Evolutionary conservation across 2,113 vertebrate species (phyloP).

Genomic region (Ursus arctos): DNA sequence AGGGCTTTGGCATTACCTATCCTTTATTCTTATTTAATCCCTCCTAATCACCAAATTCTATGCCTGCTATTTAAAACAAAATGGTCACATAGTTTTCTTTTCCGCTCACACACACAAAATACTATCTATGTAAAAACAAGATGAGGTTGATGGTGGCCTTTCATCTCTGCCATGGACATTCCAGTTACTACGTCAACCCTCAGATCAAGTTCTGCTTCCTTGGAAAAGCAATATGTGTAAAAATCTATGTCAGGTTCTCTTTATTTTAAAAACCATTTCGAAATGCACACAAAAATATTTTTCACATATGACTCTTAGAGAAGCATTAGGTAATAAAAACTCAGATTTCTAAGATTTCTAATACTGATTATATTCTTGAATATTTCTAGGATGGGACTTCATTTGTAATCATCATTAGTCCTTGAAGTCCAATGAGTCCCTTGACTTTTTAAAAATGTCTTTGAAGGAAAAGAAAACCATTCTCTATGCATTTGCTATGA

Average conservation of each 20-base stretch:
- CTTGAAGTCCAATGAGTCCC: not conserved
- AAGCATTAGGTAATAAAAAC: not conserved
- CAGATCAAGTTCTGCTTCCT: not conserved
- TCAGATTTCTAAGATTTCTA: constrained; percentile 14
- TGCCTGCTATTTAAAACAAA: not conserved
- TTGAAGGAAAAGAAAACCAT: not conserved
- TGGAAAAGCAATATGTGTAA: not conserved
- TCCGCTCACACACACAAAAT: not conserved
- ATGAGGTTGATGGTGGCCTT: not conserved
- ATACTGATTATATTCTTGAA: not conserved
- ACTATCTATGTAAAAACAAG: not conserved
- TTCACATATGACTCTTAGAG: not conserved
- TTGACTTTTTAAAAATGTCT: not conserved
- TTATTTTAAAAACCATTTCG: not conserved
- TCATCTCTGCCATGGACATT: not conserved
- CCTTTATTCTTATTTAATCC: not conserved
- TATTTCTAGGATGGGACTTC: not conserved
- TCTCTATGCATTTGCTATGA: not conserved
- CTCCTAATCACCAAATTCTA: not conserved
- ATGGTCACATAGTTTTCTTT: not conserved
- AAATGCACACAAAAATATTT: not conserved
- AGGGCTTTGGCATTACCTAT: not conserved
- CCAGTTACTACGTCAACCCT: not conserved
- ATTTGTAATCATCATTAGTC: not conserved
- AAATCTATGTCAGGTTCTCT: not conserved